A percentile compares a stretch with the other conserved stretches of the same genome.
phyloP scores from a whole-genome alignment of 2,113 vertebrate species.

The Rana temporaria region DNA sequence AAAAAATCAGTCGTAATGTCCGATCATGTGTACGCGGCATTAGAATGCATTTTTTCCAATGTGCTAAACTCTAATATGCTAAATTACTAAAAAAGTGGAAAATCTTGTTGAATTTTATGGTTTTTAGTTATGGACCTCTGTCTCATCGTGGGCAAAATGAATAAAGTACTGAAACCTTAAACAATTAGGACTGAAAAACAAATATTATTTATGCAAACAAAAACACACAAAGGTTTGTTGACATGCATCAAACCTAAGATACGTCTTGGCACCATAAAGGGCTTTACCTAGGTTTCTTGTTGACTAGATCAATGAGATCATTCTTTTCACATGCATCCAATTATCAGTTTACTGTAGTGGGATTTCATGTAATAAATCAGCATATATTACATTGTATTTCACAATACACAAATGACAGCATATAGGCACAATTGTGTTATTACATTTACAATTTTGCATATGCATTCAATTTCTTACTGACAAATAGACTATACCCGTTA shows the following conservation, averaged over 20 bases:
- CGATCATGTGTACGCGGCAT: too few species aligned
- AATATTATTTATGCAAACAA: slow-evolving; percentile 78
- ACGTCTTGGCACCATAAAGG: slow-evolving; percentile 82
- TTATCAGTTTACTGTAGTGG: slow-evolving; percentile 92
- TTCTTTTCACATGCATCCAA: slow-evolving; percentile 97
- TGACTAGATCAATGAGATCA: slow-evolving; percentile 95
- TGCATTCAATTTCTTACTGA: slow-evolving; percentile 1
- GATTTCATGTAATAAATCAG: slow-evolving; percentile 88
- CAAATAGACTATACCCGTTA: not conserved
- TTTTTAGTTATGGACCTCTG: slow-evolving; percentile 77
- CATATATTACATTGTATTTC: slow-evolving; percentile 85
- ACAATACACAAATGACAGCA: slow-evolving; percentile 76
- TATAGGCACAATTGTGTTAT: slow-evolving; percentile 64
- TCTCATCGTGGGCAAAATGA: slow-evolving; percentile 79
- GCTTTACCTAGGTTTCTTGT: slow-evolving; percentile 89
- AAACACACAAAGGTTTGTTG: slow-evolving; percentile 81
- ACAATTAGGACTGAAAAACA: slow-evolving; percentile 75
- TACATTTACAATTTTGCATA: slow-evolving; percentile 13
- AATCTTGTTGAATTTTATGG: too few species aligned
- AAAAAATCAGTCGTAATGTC: too few species aligned
- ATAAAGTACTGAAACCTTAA: slow-evolving; percentile 76
- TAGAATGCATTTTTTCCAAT: too few species aligned
- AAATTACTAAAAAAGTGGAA: too few species aligned
- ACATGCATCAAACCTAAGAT: slow-evolving; percentile 91
- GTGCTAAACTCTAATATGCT: too few species aligned